These are phyloP conservation scores for Ptychoptera albimana DNA, from an alignment of 2,888 invertebrate genomes.

Conservation along the genomic window DNA sequence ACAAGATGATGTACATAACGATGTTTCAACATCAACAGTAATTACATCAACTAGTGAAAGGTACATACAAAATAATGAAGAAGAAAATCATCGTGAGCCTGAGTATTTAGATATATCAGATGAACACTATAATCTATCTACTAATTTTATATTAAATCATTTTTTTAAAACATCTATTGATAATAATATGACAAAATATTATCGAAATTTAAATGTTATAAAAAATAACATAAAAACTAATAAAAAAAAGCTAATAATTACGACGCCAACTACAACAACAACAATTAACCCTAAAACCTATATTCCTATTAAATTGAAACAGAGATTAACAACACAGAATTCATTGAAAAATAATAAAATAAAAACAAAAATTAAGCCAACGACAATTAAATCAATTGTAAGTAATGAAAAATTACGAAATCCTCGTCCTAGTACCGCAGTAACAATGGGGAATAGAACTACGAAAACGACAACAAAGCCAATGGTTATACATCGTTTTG, in stretches of 20 bases:
- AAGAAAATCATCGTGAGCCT: not conserved
- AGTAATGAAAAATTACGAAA: no score
- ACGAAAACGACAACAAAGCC: no score
- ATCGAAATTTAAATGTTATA: not conserved
- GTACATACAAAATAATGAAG: not conserved
- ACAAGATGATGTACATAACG: not conserved
- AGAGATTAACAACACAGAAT: no score
- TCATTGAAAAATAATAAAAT: no score
- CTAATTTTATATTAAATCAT: conserved; percentile 12
- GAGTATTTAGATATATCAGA: not conserved
- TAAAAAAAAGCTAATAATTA: not conserved
- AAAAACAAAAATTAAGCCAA: no score
- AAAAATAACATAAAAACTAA: not conserved
- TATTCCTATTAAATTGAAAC: no score
- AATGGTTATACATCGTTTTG: no score
- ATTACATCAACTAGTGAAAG: not conserved
- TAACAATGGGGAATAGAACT: no score
- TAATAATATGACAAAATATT: no score
- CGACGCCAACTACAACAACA: not conserved
- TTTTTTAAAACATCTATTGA: conserved; percentile 10
- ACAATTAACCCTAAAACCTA: no score
- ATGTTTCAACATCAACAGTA: not conserved
- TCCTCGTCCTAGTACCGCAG: no score
- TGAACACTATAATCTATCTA: conserved; percentile 9
- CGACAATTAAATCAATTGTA: no score